Evolutionary conservation across 2,113 vertebrate species (phyloP).

Genomic region (Xiphorhynchus elegans): DNA sequence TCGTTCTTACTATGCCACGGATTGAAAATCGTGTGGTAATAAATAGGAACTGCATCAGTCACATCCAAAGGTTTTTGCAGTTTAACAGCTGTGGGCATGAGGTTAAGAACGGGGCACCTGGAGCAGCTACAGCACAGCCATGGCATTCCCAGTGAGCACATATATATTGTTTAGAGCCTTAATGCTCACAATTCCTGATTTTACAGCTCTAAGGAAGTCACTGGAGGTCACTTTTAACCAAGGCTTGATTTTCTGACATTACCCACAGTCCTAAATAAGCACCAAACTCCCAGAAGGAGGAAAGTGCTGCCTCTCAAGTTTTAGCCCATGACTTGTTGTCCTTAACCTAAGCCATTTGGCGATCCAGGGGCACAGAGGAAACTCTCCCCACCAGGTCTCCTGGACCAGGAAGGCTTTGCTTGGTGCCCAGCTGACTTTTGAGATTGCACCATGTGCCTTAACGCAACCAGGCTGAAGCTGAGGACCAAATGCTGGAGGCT

Average conservation of each 20-base stretch:
- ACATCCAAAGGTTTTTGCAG: background rate
- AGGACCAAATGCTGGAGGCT: constrained; percentile 12
- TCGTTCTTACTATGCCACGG: accelerated
- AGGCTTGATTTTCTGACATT: background rate
- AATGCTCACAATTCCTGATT: background rate
- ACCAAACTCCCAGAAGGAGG: background rate
- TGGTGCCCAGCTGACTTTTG: accelerated
- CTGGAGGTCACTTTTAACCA: background rate
- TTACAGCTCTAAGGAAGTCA: background rate
- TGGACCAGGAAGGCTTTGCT: background rate
- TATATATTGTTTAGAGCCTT: background rate
- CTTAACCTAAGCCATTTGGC: background rate
- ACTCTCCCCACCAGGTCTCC: background rate
- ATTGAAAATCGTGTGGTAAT: background rate
- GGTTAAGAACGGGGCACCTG: background rate
- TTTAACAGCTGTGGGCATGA: background rate
- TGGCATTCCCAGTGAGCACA: background rate
- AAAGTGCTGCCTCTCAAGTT: background rate
- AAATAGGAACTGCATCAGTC: background rate
- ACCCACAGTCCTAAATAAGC: background rate
- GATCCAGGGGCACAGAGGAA: background rate
- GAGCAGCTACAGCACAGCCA: background rate
- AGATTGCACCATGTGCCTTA: background rate
- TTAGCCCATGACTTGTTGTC: background rate
- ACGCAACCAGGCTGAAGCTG: background rate